These are phyloP conservation scores for Drosophila longiperda DNA, from an alignment of 2,888 invertebrate species.

Conservation along the genomic window DNA sequence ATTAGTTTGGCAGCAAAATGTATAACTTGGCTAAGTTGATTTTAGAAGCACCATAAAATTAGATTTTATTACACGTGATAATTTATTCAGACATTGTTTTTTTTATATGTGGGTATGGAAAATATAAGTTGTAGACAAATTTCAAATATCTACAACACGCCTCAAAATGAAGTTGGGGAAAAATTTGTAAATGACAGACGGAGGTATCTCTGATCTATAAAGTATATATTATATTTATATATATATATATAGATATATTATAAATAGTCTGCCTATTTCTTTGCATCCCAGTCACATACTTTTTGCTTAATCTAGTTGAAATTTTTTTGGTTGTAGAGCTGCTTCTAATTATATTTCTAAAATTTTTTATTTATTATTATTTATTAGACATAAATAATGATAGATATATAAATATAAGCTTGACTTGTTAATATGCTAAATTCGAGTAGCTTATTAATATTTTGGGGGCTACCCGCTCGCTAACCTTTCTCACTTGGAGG, in stretches of 20 bases:
- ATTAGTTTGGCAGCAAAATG: neutral
- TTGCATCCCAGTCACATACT: neutral
- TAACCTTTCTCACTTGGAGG: neutral
- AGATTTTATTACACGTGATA: neutral
- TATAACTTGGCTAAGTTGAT: neutral
- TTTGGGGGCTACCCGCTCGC: neutral
- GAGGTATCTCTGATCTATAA: neutral
- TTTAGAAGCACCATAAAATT: neutral
- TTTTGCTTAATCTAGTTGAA: neutral
- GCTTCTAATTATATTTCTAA: too few relatives aligned
- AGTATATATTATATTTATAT: too few relatives aligned
- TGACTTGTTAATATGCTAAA: neutral
- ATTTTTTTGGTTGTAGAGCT: too few relatives aligned
- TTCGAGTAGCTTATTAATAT: neutral
- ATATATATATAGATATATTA: too few relatives aligned
- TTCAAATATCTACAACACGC: neutral
- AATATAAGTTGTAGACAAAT: neutral
- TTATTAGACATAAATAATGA: too few relatives aligned
- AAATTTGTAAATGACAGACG: neutral
- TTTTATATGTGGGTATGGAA: neutral
- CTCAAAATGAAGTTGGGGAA: neutral
- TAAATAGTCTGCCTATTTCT: too few relatives aligned
- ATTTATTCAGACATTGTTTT: neutral
- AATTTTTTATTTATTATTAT: too few relatives aligned
- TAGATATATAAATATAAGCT: too few relatives aligned